These are phyloP conservation scores for Chrysomela aeneicollis DNA, from an alignment of 2,888 invertebrate species.

Conservation along the genomic window DNA sequence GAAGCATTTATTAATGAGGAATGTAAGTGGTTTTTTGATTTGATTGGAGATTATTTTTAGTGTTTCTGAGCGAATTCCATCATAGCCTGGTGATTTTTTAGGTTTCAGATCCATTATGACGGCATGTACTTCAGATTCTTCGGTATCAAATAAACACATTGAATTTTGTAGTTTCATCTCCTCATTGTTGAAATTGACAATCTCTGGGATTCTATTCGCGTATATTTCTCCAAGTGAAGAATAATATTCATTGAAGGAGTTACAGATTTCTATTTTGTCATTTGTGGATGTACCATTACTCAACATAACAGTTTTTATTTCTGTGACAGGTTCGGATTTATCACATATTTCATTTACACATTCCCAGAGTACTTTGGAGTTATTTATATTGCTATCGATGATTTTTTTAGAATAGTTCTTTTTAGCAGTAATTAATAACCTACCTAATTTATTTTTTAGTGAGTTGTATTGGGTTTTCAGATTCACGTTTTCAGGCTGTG, in stretches of 20 bases:
- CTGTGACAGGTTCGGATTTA: not conserved
- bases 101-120: conserved; percentile 8
- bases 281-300: not conserved
- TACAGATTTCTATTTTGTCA: conserved; percentile 3
- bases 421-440: not conserved
- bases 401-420: conserved; percentile 8
- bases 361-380: conserved; percentile 10
- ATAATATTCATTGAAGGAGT: not conserved
- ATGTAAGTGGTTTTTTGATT: conserved; percentile 2
- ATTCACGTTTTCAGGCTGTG: not conserved
- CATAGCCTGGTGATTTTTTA: conserved; percentile 8
- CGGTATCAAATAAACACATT: conserved; percentile 3
- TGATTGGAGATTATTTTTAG: not conserved
- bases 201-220: too few relatives aligned
- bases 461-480: not conserved
- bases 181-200: not conserved
- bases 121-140: conserved; percentile 7
- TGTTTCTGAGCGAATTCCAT: conserved; percentile 7
- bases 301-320: conserved; percentile 1
- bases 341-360: conserved; percentile 9
- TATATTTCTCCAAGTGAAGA: not conserved
- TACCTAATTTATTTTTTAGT: conserved; percentile 3
- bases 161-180: conserved; percentile 6
- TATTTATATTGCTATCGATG: not conserved
- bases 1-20: conserved; percentile 4